phyloP scores from a whole-genome alignment of 2,113 vertebrate species.

The Agelaius tricolor region DNA sequence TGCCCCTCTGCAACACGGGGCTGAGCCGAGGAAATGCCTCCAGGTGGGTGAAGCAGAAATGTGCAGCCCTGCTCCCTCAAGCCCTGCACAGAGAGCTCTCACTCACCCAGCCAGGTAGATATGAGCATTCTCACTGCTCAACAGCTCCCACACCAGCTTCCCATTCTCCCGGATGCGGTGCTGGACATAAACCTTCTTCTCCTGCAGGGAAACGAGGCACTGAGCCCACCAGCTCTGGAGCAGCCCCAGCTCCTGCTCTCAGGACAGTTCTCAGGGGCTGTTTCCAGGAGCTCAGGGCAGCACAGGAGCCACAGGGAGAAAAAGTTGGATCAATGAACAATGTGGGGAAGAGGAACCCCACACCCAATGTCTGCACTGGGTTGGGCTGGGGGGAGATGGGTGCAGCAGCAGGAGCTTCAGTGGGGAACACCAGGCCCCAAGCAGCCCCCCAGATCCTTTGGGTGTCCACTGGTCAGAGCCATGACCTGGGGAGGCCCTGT shows the following conservation, averaged over 20 bases:
- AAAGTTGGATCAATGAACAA: not conserved
- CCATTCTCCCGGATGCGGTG: slow-evolving; percentile 81
- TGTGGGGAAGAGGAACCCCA: not conserved
- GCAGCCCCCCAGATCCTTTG: not conserved
- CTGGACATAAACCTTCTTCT: slow-evolving; percentile 92
- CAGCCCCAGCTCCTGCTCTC: not conserved
- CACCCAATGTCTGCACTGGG: no score
- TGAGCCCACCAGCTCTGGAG: not conserved
- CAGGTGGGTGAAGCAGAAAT: not conserved
- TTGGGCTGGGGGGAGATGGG: not conserved
- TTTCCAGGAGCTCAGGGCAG: not conserved
- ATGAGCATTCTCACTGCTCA: slow-evolving; percentile 66
- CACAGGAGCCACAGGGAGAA: not conserved
- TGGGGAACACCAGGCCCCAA: not conserved
- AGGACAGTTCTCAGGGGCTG: not conserved
- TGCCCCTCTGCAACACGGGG: not conserved
- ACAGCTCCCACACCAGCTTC: slow-evolving; percentile 85
- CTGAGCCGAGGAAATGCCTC: accelerated
- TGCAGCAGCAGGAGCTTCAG: not conserved
- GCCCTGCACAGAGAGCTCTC: not conserved
- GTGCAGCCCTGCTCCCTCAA: not conserved
- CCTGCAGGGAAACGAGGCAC: slow-evolving; percentile 69
- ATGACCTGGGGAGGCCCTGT: not conserved
- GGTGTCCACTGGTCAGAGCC: not conserved
- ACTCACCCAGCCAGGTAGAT: slow-evolving; percentile 95